A percentile compares a stretch with the other conserved stretches of the same genome.
Conservation (phyloP, 1,140 invertebrate species). For the Prorops nasuta region DNA sequence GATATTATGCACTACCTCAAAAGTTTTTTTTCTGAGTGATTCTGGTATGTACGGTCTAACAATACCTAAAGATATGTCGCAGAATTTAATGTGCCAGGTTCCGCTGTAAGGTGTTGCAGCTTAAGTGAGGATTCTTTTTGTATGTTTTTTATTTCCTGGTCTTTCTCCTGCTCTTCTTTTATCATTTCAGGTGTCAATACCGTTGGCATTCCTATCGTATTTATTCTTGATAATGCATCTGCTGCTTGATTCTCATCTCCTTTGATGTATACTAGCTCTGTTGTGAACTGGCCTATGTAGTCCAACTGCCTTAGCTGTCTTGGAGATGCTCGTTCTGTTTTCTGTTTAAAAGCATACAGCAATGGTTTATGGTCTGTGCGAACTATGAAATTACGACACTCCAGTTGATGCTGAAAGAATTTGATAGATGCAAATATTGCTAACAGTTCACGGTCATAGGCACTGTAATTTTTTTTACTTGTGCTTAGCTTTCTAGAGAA, state of each 20-base stretch:
- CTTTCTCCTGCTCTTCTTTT: slow-evolving; percentile 13
- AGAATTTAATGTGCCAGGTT: slow-evolving; percentile 3
- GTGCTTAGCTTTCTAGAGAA: slow-evolving; percentile 20
- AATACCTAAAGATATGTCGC: slow-evolving; percentile 6
- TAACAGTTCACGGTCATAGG: slow-evolving; percentile 27
- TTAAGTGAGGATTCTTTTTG: slow-evolving; percentile 7
- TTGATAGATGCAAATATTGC: no score
- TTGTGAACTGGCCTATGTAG: slow-evolving; percentile 13
- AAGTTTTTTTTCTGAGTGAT: slow-evolving; percentile 5
- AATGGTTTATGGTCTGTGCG: background rate
- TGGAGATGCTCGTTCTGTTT: background rate
- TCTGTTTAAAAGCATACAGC: background rate
- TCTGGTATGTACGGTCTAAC: slow-evolving; percentile 24
- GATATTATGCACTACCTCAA: slow-evolving; percentile 16
- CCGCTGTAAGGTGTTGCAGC: background rate
- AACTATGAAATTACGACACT: slow-evolving; percentile 3
- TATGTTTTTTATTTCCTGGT: slow-evolving; percentile 9
- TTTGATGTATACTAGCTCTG: slow-evolving; percentile 22
- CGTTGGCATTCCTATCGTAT: slow-evolving; percentile 3
- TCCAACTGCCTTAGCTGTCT: background rate
- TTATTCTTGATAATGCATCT: slow-evolving; percentile 21
- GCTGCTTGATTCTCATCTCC: slow-evolving; percentile 26
- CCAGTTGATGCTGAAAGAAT: slow-evolving; percentile 18
- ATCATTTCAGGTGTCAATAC: slow-evolving; percentile 10
- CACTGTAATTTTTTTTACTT: slow-evolving; percentile 11